A percentile compares a stretch with the other conserved stretches of the same genome.
Conservation (phyloP, 2,888 invertebrate species). For the Bhutanitis thaidina region DNA sequence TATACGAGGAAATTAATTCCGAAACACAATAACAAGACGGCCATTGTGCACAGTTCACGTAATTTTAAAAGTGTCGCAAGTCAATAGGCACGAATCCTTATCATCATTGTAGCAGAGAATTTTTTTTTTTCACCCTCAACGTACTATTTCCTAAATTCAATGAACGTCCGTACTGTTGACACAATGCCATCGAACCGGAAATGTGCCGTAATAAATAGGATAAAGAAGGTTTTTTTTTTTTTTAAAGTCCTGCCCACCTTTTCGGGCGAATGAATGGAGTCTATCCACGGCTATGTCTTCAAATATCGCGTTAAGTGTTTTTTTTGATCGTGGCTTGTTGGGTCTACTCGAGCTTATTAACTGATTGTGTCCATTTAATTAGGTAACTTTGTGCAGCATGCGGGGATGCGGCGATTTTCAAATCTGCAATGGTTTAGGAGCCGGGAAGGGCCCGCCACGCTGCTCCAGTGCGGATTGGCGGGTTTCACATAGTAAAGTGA, state of each 20-base stretch:
- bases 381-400: no score
- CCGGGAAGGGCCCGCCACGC: no score
- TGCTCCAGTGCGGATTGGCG: no score
- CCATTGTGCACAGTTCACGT: slow-evolving; percentile 28
- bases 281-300: slow-evolving; percentile 38
- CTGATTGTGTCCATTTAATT: slow-evolving; percentile 8
- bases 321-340: slow-evolving; percentile 16
- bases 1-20: slow-evolving; percentile 33
- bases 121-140: slow-evolving; percentile 25
- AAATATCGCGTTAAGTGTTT: slow-evolving; percentile 39
- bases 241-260: slow-evolving; percentile 25
- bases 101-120: slow-evolving; percentile 26
- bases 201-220: slow-evolving; percentile 36
- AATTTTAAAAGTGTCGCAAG: slow-evolving; percentile 27
- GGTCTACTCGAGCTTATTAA: slow-evolving; percentile 9
- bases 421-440: no score
- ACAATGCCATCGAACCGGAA: slow-evolving; percentile 46
- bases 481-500: no score
- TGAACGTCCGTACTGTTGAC: slow-evolving; percentile 25
- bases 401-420: no score
- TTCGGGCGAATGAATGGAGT: slow-evolving; percentile 33
- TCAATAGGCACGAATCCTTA: slow-evolving; percentile 25
- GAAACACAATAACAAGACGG: slow-evolving; percentile 31
- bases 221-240: slow-evolving; percentile 41
- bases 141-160: slow-evolving; percentile 35